Evolutionary conservation across 2,113 vertebrate genomes (phyloP).

Genomic region (Colinus virginianus): DNA sequence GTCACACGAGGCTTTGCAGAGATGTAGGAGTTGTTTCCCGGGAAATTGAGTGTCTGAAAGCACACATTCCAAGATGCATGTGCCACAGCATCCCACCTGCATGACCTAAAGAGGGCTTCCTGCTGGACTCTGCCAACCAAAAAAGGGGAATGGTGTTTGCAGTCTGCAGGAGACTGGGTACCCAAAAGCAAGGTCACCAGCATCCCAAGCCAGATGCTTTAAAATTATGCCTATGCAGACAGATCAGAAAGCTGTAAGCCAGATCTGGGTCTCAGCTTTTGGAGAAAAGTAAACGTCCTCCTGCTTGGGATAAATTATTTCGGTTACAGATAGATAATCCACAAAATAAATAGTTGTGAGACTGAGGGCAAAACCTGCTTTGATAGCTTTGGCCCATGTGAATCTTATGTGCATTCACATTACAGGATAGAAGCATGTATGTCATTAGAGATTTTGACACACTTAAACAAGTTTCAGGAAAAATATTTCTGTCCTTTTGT

Average conservation of each 20-base stretch:
- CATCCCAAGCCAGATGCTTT: not conserved
- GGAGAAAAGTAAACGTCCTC: not conserved
- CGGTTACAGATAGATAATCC: not conserved
- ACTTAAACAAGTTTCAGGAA: not conserved
- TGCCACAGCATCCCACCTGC: not conserved
- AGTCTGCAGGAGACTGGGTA: not conserved
- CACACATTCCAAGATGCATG: not conserved
- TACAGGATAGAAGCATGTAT: not conserved
- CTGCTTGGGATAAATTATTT: not conserved
- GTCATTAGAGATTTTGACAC: not conserved
- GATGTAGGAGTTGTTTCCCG: not conserved
- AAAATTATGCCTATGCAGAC: rapidly evolving
- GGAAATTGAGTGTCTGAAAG: rapidly evolving
- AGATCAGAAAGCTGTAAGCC: not conserved
- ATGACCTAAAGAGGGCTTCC: not conserved
- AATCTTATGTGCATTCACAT: not conserved
- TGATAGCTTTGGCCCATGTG: not conserved
- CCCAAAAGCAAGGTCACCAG: not conserved
- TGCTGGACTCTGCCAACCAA: not conserved
- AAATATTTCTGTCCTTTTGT: not conserved
- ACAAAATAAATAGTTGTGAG: not conserved
- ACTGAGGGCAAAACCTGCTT: not conserved
- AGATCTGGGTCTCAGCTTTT: not conserved
- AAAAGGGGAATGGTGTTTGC: not conserved
- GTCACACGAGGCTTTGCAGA: not conserved